Base-by-base conservation (phyloP, 92 coral and sea anemone genomes). In the Porites lobata region DNA sequence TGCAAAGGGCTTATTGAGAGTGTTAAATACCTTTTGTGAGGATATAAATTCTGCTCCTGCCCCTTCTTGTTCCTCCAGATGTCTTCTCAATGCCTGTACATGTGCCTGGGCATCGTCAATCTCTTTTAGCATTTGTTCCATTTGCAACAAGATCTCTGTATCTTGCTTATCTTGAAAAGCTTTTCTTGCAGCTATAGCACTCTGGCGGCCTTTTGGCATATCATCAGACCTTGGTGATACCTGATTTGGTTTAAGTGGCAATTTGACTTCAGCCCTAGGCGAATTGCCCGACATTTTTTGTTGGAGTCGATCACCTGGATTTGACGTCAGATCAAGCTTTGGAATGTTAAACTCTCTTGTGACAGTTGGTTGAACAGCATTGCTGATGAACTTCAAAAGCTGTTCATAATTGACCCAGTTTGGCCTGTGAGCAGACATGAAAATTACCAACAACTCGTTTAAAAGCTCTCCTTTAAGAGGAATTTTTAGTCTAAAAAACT, bases 391-490 rank as follows among this genome's bases (percentile, higher is more conserved):
- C 78, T 93, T 95, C 54, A 95, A 80, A 24, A 95, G 87, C 69
- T 93, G 96, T 56, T 95, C 98, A 83, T 95, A 95, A 63, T 93
- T 95, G 3, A 95, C 82, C 98, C 98, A 95, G 83, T 93, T 89
- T 6, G 98, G 98, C 58, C 98, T 65, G 79, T 88, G 91, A 57
- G 89, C 96, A 15, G 98, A 92, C 96, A 93, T 95, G 81, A 95
- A 95, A 76, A 88, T 81, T 7, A 90, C 72, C 65, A 72, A 74
- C 5, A 93, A 61, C 12, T 78, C 82, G 7, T 93, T 76, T 65
- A 95, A 76, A 61, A 87, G 80, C 3, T 71, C 79, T 2, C 87
- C 91, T 53, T 67, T 75, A 1, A 95, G 82, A 17, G 98, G 98
- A 8, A 95, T 86, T 69, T 88, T 85, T 65, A 87, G 91, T 58